Evolutionary conservation across 2,888 invertebrate genomes (phyloP), one percentile per base, ranked within the genome.

Genomic region (Eurytoma adleriae): DNA sequence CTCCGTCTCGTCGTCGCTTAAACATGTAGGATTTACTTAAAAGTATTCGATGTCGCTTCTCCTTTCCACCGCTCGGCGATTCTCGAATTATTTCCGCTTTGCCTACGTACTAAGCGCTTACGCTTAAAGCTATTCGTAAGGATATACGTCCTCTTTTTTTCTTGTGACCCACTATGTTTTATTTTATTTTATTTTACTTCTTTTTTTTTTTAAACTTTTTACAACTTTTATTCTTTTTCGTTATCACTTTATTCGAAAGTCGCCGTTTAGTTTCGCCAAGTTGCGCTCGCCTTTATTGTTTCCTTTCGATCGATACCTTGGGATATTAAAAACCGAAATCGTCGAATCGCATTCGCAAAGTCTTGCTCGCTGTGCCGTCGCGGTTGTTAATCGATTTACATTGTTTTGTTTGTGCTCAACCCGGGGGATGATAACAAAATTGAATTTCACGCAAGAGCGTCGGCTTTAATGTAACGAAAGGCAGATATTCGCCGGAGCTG

Each of bases 61-160:
- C 48, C 57, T 18, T 16, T 24, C 18, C 20, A 57, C 30, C 50
- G 24, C 48, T 52, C 71, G 75, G 40, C 70, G 56, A 79, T 40
- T 64, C 48, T 79, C 50, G 30, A 50, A 69, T 79, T 62, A 50
- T 74, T 74, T 78, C 20, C 24, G 20, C 59, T 27, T 54, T 18
- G 20, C 27, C 52, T 74, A 69, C 69, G 74, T 40, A 27, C 69
- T 69, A 73, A 79, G 57, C 48, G 62, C 40, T 69, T 68, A 69
- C 20, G 68, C 72, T 78, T 73, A 78, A 69, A 68, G 54, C 79
- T 69, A 79, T 79, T 79, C 68, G 48, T 68, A 50, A 79, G 48
- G 57, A 57, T 72, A 78, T 73, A 72, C 78, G 67, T 67, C 67
- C 61, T 68, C 40, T 40, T 40, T 40, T 78, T 73, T 50, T 72